These are phyloP conservation scores for Trididemnum clinides DNA, from an alignment of 23 tunicate genomes.

Conservation along the genomic window DNA sequence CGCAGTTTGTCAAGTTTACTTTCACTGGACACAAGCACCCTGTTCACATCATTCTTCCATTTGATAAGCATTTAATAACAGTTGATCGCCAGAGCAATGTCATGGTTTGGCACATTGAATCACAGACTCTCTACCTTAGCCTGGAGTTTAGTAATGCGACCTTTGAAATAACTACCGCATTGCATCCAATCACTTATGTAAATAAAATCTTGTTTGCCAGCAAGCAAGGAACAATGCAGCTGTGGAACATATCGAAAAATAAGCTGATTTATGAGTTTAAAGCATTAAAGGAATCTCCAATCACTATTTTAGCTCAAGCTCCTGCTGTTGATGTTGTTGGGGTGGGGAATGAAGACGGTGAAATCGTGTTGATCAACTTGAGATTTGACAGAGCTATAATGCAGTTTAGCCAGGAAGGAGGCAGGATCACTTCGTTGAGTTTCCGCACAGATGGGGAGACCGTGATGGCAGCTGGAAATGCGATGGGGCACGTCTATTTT, in stretches of 20 bases:
- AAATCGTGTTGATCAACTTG: constrained; percentile 50
- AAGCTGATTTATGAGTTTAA: constrained; percentile 59
- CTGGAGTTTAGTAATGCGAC: constrained; percentile 44
- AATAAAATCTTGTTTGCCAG: constrained; percentile 84
- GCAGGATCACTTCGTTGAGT: constrained; percentile 45
- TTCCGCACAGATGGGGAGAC: constrained; percentile 68
- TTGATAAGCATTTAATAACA: constrained; percentile 69
- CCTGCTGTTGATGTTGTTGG: constrained; percentile 86
- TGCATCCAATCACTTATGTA: constrained; percentile 85
- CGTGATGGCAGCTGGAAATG: constrained; percentile 68
- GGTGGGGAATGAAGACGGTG: constrained; percentile 61
- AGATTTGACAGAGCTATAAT: constrained; percentile 25
- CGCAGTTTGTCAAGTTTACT: constrained; percentile 26
- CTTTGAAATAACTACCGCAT: constrained; percentile 62
- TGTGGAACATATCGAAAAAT: constrained; percentile 78
- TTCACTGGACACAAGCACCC: constrained; percentile 55
- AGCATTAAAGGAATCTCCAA: constrained; percentile 13
- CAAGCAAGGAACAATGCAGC: constrained; percentile 67
- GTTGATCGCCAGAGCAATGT: constrained; percentile 67
- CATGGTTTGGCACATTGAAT: constrained; percentile 69
- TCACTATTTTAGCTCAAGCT: constrained; percentile 54
- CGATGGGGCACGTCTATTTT: constrained; percentile 62
- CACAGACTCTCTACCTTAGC: constrained; percentile 41
- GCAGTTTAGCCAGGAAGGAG: constrained; percentile 56
- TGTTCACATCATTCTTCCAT: constrained; percentile 67